Percentiles rank a stretch among this genome's conserved stretches.
Evolutionary conservation across 1,140 invertebrate genomes (phyloP).

Genomic region (Thaumatotibia leucotreta): DNA sequence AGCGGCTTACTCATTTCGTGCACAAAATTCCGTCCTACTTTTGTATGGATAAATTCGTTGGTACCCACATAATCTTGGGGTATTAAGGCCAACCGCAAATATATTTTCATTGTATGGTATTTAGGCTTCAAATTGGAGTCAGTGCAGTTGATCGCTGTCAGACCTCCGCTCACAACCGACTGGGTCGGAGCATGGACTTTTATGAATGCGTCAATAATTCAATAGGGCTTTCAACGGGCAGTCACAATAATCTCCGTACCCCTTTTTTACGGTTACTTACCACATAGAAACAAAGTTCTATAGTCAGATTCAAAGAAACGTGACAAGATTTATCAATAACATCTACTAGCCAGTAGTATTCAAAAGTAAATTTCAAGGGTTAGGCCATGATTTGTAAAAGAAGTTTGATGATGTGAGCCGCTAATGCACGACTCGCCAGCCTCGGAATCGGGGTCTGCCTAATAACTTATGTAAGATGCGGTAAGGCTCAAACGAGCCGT

Average conservation of each 20-base stretch:
- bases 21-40: slow-evolving; percentile 8
- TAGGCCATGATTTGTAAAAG: background rate
- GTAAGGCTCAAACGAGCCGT: slow-evolving; percentile 23
- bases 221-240: background rate
- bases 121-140: slow-evolving; percentile 1
- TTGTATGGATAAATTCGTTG: background rate
- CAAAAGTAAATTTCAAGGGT: background rate
- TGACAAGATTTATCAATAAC: background rate
- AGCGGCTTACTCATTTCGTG: slow-evolving; percentile 10
- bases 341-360: background rate
- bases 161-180: background rate
- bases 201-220: background rate
- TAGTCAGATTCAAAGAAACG: background rate
- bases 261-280: background rate
- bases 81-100: slow-evolving; percentile 18
- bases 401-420: background rate
- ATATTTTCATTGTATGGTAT: slow-evolving; percentile 16
- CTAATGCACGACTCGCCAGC: background rate
- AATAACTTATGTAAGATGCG: slow-evolving; percentile 30
- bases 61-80: slow-evolving; percentile 6
- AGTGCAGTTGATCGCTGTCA: background rate
- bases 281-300: background rate
- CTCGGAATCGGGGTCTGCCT: slow-evolving; percentile 22
- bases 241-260: background rate
- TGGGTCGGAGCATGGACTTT: background rate